Conservation (phyloP, 1,140 invertebrate species). For the Tetramorium simillimum region DNA sequence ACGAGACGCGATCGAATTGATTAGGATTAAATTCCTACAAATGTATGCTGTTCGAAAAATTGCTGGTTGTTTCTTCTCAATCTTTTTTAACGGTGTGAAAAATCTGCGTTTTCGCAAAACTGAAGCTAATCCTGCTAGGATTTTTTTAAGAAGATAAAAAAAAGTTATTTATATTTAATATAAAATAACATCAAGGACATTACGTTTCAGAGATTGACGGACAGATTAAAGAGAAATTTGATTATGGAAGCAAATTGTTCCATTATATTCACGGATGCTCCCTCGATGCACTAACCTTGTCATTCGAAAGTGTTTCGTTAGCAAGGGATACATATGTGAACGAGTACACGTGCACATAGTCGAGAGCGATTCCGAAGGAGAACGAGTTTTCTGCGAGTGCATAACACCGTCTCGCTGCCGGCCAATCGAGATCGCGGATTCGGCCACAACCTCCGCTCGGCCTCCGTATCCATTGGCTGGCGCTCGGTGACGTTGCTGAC, state of each 20-base stretch:
- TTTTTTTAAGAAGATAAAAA: neutral
- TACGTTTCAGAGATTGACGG: neutral
- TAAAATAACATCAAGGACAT: neutral
- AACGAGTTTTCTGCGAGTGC: slow-evolving; percentile 34
- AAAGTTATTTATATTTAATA: neutral
- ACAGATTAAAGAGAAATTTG: neutral
- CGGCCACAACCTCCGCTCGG: neutral
- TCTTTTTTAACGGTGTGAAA: neutral
- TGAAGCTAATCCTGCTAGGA: neutral
- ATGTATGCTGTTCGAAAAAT: neutral
- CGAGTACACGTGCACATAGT: slow-evolving; percentile 14
- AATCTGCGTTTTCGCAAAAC: neutral
- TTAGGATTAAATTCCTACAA: neutral
- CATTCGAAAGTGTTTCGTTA: slow-evolving; percentile 43
- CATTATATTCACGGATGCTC: neutral
- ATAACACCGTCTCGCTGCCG: neutral
- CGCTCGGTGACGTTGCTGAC: slow-evolving; percentile 35
- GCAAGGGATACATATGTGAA: slow-evolving; percentile 10
- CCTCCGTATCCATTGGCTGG: neutral
- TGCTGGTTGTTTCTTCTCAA: neutral
- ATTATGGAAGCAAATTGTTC: neutral
- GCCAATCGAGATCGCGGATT: slow-evolving; percentile 15
- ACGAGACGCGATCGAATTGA: neutral
- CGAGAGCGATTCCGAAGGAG: slow-evolving; percentile 22
- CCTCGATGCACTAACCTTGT: slow-evolving; percentile 30